Evolutionary conservation across 2,797 vertebrate genomes (phyloP).

Genomic region (Prunella strophiata): DNA sequence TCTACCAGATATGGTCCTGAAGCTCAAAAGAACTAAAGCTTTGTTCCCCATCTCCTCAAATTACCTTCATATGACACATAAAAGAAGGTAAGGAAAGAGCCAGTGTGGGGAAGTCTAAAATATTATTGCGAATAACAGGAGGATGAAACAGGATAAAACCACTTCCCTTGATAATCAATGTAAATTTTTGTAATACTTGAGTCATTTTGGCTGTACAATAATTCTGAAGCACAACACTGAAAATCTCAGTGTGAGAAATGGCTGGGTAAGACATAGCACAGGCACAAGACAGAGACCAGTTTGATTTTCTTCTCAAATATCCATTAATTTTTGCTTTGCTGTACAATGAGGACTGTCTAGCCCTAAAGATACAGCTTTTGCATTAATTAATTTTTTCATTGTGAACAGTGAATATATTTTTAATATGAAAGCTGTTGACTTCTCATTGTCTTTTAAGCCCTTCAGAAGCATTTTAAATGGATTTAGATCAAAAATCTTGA

Average conservation of each 20-base stretch:
- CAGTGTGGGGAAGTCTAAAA: background rate
- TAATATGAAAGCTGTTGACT: background rate
- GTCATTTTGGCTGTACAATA: background rate
- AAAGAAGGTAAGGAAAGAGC: background rate
- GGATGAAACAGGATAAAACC: background rate
- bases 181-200: background rate
- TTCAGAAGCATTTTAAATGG: conserved; percentile 8
- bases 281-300: background rate
- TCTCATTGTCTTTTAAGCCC: background rate
- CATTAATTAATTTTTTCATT: background rate
- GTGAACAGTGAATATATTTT: background rate
- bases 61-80: background rate
- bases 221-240: background rate
- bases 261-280: background rate
- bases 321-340: background rate
- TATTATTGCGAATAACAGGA: background rate
- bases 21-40: background rate
- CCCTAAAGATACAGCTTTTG: background rate
- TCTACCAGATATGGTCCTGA: background rate
- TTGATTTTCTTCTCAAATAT: background rate
- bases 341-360: background rate
- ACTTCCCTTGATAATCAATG: background rate
- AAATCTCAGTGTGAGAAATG: background rate
- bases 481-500: conserved; percentile 30
- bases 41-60: background rate